These are phyloP conservation scores for Cydia splendana DNA, from an alignment of 1,140 invertebrate species.

Conservation along the genomic window DNA sequence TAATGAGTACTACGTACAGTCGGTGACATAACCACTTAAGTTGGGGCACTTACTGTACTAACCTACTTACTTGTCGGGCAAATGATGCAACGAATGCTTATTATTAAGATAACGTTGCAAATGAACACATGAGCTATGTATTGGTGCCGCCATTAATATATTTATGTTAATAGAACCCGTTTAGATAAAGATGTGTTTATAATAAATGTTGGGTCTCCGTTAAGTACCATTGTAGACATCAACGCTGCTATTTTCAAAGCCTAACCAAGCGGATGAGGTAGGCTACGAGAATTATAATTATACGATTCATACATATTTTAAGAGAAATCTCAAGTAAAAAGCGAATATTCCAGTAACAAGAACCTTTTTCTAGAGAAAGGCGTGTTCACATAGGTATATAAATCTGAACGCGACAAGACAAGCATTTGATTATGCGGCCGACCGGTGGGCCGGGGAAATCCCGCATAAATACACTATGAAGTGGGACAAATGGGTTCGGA, in stretches of 20 bases:
- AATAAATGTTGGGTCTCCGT: no score
- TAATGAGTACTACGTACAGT: background rate
- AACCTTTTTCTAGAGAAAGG: conserved; percentile 27
- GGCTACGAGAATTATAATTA: background rate
- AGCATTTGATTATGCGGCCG: conserved; percentile 17
- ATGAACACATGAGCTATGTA: no score
- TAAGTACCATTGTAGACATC: no score
- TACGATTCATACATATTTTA: background rate
- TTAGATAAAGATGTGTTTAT: no score
- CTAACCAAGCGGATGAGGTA: background rate
- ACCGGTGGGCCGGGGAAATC: background rate
- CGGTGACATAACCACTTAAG: background rate
- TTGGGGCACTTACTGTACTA: no score
- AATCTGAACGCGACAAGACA: background rate
- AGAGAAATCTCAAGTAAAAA: conserved; percentile 1
- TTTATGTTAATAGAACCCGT: no score
- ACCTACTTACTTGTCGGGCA: no score
- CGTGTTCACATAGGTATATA: conserved; percentile 8
- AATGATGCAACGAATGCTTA: no score
- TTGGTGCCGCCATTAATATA: no score
- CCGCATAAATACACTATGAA: background rate
- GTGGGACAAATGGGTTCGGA: conserved; percentile 19
- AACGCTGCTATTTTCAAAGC: no score
- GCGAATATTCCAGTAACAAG: background rate
- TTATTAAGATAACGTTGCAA: no score